A percentile compares a stretch with the other conserved stretches of the same genome.
Evolutionary conservation across 2,113 vertebrate species (phyloP).

Genomic region (Cyanoderma ruficeps): DNA sequence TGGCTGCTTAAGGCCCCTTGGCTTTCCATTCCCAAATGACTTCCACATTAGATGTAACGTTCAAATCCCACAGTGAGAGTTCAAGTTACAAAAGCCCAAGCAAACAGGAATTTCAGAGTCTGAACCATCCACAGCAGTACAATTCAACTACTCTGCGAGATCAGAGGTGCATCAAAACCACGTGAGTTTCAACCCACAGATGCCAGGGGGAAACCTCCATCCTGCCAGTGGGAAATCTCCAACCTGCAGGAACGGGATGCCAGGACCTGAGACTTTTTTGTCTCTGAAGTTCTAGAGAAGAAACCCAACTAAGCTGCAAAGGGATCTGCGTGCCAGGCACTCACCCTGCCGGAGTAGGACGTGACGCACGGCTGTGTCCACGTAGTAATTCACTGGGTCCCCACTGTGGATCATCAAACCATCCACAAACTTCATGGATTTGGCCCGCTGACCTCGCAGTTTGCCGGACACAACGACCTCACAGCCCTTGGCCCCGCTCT

Average conservation of each 20-base stretch:
- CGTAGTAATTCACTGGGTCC: conserved; percentile 98
- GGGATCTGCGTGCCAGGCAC: not conserved
- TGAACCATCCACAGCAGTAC: not conserved
- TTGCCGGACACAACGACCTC: conserved; percentile 97
- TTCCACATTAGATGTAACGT: fast-evolving
- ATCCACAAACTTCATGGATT: conserved; percentile 99
- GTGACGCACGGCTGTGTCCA: conserved; percentile 95
- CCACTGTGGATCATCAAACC: conserved; percentile 99
- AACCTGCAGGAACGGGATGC: fast-evolving
- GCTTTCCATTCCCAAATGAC: not conserved
- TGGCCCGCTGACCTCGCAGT: conserved; percentile 94
- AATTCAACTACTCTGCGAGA: not conserved
- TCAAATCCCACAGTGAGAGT: not conserved
- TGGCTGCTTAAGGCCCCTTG: not conserved
- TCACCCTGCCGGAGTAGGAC: conserved; percentile 96
- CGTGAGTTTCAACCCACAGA: fast-evolving
- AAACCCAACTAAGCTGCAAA: not conserved
- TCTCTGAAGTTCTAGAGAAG: not conserved
- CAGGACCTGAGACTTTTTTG: not conserved
- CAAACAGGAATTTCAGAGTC: not conserved
- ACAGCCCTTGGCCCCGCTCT: conserved; percentile 95
- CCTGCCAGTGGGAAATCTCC: no score
- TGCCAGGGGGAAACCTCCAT: not conserved
- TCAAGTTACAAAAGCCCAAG: not conserved
- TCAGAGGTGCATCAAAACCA: not conserved